phyloP scores from a whole-genome alignment of 2,113 vertebrate species.

The Erpornis zantholeuca region DNA sequence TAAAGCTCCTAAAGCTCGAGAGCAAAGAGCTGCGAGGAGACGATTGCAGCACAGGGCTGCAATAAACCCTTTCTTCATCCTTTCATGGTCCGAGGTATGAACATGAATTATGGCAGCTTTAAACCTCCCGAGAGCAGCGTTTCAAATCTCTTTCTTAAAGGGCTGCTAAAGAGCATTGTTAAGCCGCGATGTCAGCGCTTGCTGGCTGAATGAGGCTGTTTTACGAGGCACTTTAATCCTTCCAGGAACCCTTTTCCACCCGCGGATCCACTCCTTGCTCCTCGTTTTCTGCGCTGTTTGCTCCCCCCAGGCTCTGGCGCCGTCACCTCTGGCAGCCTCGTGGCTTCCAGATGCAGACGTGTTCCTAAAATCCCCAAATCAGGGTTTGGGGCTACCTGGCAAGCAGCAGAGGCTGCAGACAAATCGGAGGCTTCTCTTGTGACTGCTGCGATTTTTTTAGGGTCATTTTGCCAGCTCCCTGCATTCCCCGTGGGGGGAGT shows the following conservation, averaged over 20 bases:
- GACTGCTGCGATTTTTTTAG: not conserved
- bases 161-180: not conserved
- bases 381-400: not conserved
- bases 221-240: constrained; percentile 44
- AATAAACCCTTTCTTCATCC: constrained; percentile 56
- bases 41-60: not conserved
- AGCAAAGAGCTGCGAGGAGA: not conserved
- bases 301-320: not conserved
- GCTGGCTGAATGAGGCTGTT: not conserved
- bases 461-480: not conserved
- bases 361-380: not conserved
- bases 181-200: not conserved
- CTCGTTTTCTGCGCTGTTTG: not conserved
- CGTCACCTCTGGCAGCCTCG: not conserved
- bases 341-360: not conserved
- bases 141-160: not conserved
- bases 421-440: not conserved
- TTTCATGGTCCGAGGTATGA: constrained; percentile 52
- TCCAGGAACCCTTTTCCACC: not conserved
- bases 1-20: not conserved
- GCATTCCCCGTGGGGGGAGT: not conserved
- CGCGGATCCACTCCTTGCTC: not conserved
- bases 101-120: constrained; percentile 3
- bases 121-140: not conserved
- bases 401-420: not conserved